These are phyloP conservation scores for Camptogramma bilineatum DNA, from an alignment of 2,888 invertebrate species.

Conservation along the genomic window DNA sequence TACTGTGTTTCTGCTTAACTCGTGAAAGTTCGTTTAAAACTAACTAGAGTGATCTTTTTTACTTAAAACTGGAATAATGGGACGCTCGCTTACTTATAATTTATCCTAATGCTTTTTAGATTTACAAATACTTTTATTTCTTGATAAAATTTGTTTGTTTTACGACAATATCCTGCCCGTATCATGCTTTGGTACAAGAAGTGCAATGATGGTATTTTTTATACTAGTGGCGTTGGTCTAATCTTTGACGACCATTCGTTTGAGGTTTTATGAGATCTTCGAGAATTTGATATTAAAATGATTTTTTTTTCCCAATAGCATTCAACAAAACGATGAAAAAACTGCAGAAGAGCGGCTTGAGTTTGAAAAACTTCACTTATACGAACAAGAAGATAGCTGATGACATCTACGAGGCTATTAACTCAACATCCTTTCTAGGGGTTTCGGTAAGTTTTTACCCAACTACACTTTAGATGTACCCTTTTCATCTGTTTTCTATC, in stretches of 20 bases:
- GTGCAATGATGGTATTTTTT: too few species aligned
- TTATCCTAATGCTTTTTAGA: background rate
- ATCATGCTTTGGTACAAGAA: too few species aligned
- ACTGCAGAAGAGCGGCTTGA: slow-evolving; percentile 91
- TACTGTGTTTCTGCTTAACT: slow-evolving; percentile 24
- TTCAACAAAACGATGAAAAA: slow-evolving; percentile 98
- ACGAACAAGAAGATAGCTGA: slow-evolving; percentile 97
- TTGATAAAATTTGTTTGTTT: too few species aligned
- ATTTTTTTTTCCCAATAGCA: slow-evolving; percentile 80
- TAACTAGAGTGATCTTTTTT: slow-evolving; percentile 21
- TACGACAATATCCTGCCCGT: too few species aligned
- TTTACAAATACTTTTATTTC: background rate
- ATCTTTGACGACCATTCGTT: too few species aligned
- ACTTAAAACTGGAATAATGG: slow-evolving; percentile 20
- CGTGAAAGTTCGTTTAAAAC: slow-evolving; percentile 27
- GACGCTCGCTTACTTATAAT: slow-evolving; percentile 10
- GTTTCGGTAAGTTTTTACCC: slow-evolving; percentile 92
- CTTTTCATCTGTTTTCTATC: background rate
- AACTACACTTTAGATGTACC: background rate
- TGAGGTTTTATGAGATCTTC: background rate
- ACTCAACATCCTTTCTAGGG: slow-evolving; percentile 98
- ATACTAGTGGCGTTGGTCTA: too few species aligned
- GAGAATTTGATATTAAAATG: background rate
- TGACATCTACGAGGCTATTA: slow-evolving; percentile 98
- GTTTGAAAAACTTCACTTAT: slow-evolving; percentile 98